phyloP scores from a whole-genome alignment of 2,888 invertebrate genomes.

The Zeuzera pyrina region DNA sequence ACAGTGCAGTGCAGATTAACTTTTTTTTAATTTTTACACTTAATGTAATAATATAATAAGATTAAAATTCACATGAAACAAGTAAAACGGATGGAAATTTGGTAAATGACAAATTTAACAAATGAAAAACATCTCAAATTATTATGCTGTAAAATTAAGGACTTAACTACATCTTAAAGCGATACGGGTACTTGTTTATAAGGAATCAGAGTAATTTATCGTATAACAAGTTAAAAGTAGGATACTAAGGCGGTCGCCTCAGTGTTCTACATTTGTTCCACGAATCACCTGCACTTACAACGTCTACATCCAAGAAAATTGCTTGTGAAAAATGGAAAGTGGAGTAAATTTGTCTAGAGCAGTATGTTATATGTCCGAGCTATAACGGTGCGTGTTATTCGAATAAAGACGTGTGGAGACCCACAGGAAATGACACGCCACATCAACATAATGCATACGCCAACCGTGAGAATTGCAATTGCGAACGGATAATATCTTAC shows the following conservation, averaged over 20 bases:
- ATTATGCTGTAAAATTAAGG: too few species aligned
- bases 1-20: too few species aligned
- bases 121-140: too few species aligned
- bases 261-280: conserved; percentile 24
- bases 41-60: too few species aligned
- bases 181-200: too few species aligned
- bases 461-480: conserved; percentile 48
- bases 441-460: conserved; percentile 28
- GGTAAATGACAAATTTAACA: too few species aligned
- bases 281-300: conserved; percentile 49
- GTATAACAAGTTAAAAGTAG: conserved; percentile 46
- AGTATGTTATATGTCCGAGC: conserved; percentile 51
- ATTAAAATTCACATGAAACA: too few species aligned
- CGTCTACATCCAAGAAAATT: conserved; percentile 51
- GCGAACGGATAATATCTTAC: conserved; percentile 38
- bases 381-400: conserved; percentile 42
- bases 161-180: too few species aligned
- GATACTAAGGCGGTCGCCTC: conserved; percentile 20
- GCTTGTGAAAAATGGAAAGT: conserved; percentile 68
- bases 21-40: too few species aligned
- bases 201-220: too few species aligned
- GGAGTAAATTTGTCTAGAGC: conserved; percentile 62
- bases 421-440: conserved; percentile 38
- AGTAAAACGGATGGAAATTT: too few species aligned
- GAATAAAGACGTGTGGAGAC: conserved; percentile 31